These are phyloP conservation scores for Ceramica pisi DNA, from an alignment of 2,888 invertebrate genomes.

Conservation along the genomic window DNA sequence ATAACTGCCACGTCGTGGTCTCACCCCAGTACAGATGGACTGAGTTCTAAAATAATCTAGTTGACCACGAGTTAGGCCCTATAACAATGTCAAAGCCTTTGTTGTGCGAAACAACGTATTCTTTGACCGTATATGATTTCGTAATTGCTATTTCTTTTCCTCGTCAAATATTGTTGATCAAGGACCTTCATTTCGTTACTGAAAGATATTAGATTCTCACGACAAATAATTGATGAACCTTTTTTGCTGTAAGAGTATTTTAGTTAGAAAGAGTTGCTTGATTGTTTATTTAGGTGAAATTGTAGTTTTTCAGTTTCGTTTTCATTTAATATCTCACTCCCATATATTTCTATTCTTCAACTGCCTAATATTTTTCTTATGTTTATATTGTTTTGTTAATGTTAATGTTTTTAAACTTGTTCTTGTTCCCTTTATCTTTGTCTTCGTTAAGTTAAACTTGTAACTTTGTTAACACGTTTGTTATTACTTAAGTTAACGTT, in stretches of 20 bases:
- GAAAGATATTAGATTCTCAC: slow-evolving; percentile 29
- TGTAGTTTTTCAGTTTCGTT: not conserved
- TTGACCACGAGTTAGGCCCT: not conserved
- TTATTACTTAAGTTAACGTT: slow-evolving; percentile 28
- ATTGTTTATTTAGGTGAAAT: not conserved
- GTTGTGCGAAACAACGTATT: slow-evolving; percentile 7
- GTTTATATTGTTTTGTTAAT: no score
- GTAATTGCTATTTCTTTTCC: slow-evolving; percentile 3
- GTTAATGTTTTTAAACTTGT: slow-evolving; percentile 4
- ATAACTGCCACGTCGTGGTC: not conserved
- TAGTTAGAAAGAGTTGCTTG: not conserved
- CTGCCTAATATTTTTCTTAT: not conserved
- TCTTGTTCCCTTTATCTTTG: slow-evolving; percentile 1
- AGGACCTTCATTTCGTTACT: slow-evolving; percentile 28
- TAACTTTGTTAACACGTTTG: slow-evolving; percentile 6
- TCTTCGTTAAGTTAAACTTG: slow-evolving; percentile 8
- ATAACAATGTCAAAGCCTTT: slow-evolving; percentile 4
- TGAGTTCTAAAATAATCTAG: slow-evolving; percentile 18
- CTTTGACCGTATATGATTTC: slow-evolving; percentile 9
- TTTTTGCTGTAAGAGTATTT: slow-evolving; percentile 26
- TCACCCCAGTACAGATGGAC: not conserved
- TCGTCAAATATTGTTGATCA: slow-evolving; percentile 15
- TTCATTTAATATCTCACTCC: no score
- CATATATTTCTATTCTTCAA: no score
- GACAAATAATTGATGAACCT: slow-evolving; percentile 21